Evolutionary conservation across 2,797 vertebrate genomes (phyloP).

Genomic region (Argyrosomus regius): DNA sequence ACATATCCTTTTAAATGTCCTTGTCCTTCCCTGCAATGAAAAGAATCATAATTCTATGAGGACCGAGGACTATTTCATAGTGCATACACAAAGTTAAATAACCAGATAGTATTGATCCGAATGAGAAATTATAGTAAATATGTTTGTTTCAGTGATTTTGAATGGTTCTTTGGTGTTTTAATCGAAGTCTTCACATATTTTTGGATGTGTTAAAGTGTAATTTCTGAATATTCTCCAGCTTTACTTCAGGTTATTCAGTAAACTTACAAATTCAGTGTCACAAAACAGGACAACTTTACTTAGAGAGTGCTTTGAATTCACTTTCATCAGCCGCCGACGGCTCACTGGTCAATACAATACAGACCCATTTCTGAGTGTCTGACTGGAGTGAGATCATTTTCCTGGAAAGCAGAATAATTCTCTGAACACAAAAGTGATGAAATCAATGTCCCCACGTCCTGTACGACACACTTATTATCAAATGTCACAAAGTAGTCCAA

Average conservation of each 20-base stretch:
- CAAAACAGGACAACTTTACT: not conserved
- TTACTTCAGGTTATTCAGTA: not conserved
- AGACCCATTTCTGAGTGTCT: not conserved
- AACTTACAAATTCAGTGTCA: not conserved
- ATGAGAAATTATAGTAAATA: not conserved
- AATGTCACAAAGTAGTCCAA: not conserved
- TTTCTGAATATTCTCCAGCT: not conserved
- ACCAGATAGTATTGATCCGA: not conserved
- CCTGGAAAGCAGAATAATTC: slow-evolving; percentile 22
- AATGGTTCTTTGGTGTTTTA: not conserved
- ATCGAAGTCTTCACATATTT: not conserved
- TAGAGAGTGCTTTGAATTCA: not conserved
- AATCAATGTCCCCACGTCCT: not conserved
- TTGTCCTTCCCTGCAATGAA: not conserved
- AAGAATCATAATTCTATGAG: not conserved
- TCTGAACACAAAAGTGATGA: not conserved
- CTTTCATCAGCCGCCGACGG: not conserved
- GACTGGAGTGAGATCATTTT: not conserved
- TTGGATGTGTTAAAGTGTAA: not conserved
- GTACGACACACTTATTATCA: not conserved
- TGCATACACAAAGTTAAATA: not conserved
- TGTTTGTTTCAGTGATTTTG: not conserved
- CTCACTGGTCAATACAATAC: slow-evolving; percentile 22
- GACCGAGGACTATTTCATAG: not conserved
- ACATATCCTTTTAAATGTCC: not conserved